Percentiles rank a stretch among this genome's conserved stretches.
Conservation (phyloP, 2,888 invertebrate species). For the Sarcophaga carnaria region DNA sequence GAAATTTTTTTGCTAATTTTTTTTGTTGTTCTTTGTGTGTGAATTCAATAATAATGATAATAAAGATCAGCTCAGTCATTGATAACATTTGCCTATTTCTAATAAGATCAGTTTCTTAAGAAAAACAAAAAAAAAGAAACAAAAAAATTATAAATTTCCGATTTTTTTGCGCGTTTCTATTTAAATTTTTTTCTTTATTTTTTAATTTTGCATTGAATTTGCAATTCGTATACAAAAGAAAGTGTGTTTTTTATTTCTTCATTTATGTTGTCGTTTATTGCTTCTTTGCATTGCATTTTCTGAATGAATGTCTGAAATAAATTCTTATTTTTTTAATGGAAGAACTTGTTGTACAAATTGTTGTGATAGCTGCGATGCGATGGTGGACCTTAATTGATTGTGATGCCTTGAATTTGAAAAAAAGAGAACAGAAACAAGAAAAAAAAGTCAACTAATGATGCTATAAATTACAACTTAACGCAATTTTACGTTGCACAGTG, state of each 20-base stretch:
- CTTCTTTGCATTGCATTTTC: conserved; percentile 2
- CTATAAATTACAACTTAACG: conserved; percentile 21
- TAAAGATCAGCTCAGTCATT: conserved; percentile 61
- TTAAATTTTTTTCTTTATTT: background rate
- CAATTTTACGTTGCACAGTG: conserved; percentile 44
- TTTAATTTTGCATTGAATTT: background rate
- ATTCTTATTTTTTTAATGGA: conserved; percentile 39
- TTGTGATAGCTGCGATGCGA: conserved; percentile 49
- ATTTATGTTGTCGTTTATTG: background rate
- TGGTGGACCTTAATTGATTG: conserved; percentile 73
- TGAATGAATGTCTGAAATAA: conserved; percentile 58
- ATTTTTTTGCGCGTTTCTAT: conserved; percentile 29
- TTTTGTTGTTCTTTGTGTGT: conserved; percentile 14
- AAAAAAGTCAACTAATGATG: background rate
- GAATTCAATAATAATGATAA: conserved; percentile 46
- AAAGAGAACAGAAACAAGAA: conserved; percentile 20
- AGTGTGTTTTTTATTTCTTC: background rate
- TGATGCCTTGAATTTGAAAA: conserved; percentile 60
- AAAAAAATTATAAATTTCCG: background rate
- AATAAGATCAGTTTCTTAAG: conserved; percentile 5
- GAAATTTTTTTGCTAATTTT: background rate
- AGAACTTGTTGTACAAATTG: conserved; percentile 60
- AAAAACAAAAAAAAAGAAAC: background rate
- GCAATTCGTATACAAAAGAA: background rate
- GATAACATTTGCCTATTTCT: conserved; percentile 59